phyloP scores from a whole-genome alignment of 2,888 invertebrate genomes.

The Eupithecia tripunctaria region DNA sequence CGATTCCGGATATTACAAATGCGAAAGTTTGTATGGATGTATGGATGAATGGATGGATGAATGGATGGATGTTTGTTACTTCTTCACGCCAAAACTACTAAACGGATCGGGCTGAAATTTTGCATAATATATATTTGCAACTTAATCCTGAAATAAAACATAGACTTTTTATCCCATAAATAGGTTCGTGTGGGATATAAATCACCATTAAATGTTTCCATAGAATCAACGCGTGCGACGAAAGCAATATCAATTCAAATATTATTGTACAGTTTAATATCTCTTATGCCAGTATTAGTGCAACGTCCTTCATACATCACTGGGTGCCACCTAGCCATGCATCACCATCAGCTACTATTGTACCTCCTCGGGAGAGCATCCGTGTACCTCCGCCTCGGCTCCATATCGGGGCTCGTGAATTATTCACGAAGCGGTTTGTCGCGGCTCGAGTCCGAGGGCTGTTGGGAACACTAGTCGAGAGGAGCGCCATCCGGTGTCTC shows the following conservation, averaged over 20 bases:
- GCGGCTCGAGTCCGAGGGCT: slow-evolving; percentile 23
- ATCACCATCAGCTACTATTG: slow-evolving; percentile 17
- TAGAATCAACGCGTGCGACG: too few relatives aligned
- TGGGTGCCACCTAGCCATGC: slow-evolving; percentile 19
- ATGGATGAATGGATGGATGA: too few relatives aligned
- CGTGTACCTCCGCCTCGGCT: slow-evolving; percentile 22
- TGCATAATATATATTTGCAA: too few relatives aligned
- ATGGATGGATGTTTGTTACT: too few relatives aligned
- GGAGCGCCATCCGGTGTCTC: slow-evolving; percentile 18
- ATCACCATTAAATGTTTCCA: too few relatives aligned
- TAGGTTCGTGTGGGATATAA: too few relatives aligned
- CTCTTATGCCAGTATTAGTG: background rate
- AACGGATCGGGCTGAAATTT: too few relatives aligned
- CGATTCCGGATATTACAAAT: too few relatives aligned
- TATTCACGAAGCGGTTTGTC: slow-evolving; percentile 40
- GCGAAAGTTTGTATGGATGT: too few relatives aligned
- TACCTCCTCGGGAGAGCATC: slow-evolving; percentile 19
- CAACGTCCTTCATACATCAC: slow-evolving; percentile 7
- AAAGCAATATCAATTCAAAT: background rate
- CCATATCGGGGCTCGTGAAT: slow-evolving; percentile 34
- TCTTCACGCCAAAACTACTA: too few relatives aligned
- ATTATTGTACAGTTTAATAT: background rate
- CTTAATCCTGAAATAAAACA: too few relatives aligned
- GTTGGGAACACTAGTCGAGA: slow-evolving; percentile 19
- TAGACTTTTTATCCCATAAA: too few relatives aligned